These are phyloP conservation scores for Pharmacophagus antenor DNA, from an alignment of 2,888 invertebrate species.

Conservation along the genomic window DNA sequence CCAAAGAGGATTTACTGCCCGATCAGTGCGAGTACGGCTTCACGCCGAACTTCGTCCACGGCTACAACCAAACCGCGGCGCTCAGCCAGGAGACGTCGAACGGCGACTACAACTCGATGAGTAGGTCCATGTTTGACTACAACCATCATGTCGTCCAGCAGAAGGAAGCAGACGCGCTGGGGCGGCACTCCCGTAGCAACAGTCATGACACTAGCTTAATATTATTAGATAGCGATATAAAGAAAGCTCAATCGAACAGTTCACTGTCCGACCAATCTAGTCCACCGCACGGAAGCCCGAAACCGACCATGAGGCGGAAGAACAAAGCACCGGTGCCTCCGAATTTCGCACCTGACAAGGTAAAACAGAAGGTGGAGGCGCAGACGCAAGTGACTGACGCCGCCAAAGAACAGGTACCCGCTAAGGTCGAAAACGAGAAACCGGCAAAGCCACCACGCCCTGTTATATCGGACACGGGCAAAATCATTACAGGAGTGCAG, in stretches of 20 bases:
- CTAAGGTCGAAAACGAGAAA: conserved; percentile 64
- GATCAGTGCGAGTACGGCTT: conserved; percentile 76
- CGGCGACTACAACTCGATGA: conserved; percentile 68
- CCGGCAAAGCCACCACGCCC: conserved; percentile 85
- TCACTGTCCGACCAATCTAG: conserved; percentile 85
- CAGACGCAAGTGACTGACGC: conserved; percentile 45
- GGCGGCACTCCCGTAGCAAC: conserved; percentile 79
- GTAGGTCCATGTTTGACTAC: conserved; percentile 69
- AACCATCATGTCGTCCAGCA: conserved; percentile 43
- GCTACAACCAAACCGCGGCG: conserved; percentile 67
- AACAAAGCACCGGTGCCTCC: conserved; percentile 89
- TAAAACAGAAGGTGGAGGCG: conserved; percentile 50
- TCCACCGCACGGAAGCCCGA: conserved; percentile 88
- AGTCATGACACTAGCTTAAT: conserved; percentile 82
- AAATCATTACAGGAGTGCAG: conserved; percentile 76
- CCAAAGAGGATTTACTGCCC: conserved; percentile 79
- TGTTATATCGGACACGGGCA: conserved; percentile 72
- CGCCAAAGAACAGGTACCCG: conserved; percentile 44
- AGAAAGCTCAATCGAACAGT: conserved; percentile 84
- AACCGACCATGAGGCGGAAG: conserved; percentile 85
- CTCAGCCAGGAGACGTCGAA: conserved; percentile 65
- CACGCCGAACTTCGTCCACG: conserved; percentile 61
- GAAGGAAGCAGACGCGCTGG: conserved; percentile 43
- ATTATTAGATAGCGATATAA: conserved; percentile 71
- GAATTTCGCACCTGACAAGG: conserved; percentile 77